These are phyloP conservation scores for Octodon degus DNA, from an alignment of 2,113 vertebrate genomes.

Conservation along the genomic window DNA sequence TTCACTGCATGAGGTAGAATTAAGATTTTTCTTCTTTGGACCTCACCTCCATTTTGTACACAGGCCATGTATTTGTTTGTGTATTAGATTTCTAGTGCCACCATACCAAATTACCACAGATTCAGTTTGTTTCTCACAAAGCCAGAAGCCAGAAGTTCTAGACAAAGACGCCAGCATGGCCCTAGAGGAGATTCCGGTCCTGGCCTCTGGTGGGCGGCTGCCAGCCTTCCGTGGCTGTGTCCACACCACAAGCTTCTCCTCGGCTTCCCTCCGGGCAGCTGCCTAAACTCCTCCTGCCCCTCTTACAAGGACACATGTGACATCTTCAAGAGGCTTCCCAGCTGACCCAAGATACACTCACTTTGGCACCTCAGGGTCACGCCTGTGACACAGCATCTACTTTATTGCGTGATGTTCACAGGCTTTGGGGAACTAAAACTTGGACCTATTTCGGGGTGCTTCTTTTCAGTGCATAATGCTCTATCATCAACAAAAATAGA, in stretches of 20 bases:
- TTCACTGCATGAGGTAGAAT: background rate
- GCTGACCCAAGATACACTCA: background rate
- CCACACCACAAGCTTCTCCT: background rate
- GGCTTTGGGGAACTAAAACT: background rate
- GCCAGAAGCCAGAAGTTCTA: background rate
- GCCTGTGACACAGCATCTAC: background rate
- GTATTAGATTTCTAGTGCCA: background rate
- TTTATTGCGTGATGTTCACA: background rate
- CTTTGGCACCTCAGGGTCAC: background rate
- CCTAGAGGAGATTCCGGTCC: background rate
- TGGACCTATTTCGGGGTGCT: background rate
- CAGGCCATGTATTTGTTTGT: background rate
- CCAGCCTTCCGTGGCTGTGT: rapidly evolving
- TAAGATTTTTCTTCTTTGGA: background rate
- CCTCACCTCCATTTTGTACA: background rate
- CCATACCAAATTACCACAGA: background rate
- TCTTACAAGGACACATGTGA: background rate
- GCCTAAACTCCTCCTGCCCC: background rate
- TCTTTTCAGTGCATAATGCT: background rate
- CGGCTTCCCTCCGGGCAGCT: background rate
- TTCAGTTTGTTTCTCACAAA: background rate
- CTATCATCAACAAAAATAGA: background rate
- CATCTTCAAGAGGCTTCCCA: too few relatives aligned
- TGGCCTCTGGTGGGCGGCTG: background rate
- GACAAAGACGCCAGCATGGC: background rate